Conservation (phyloP, 2,113 vertebrate genomes). For the Aspiorhynchus laticeps region DNA sequence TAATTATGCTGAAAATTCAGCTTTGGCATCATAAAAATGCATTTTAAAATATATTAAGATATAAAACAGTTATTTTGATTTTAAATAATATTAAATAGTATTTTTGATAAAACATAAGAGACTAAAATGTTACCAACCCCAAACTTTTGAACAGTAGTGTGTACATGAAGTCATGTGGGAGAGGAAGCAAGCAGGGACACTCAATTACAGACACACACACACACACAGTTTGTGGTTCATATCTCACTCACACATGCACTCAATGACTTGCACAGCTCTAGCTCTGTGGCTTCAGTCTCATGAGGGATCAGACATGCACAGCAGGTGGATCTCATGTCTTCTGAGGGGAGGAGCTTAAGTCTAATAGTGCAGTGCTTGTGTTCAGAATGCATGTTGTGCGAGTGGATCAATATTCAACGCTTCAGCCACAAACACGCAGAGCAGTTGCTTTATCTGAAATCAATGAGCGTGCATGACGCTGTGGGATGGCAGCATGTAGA, state of each 20-base stretch:
- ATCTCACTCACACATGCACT: background rate
- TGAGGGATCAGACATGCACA: background rate
- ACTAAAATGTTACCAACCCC: background rate
- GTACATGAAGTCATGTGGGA: background rate
- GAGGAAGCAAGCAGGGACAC: background rate
- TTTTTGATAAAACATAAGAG: too few relatives aligned
- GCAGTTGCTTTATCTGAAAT: slow-evolving; percentile 48
- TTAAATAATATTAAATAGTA: background rate
- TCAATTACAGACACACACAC: background rate
- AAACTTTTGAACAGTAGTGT: too few relatives aligned
- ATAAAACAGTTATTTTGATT: background rate
- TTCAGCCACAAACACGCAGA: slow-evolving; percentile 23
- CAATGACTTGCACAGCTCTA: background rate
- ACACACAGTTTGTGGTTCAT: background rate
- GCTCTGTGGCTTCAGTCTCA: background rate
- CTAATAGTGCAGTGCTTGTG: slow-evolving; percentile 23
- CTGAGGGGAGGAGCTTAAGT: background rate
- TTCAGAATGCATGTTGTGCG: background rate
- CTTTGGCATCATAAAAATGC: background rate
- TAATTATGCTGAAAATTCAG: background rate
- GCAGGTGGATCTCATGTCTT: slow-evolving; percentile 6
- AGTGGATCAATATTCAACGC: slow-evolving; percentile 22
- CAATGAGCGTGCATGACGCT: slow-evolving; percentile 41
- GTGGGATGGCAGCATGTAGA: slow-evolving; percentile 30
- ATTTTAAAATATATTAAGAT: background rate